A percentile compares a stretch with the other conserved stretches of the same genome.
These are phyloP conservation scores for Eira barbara DNA, from an alignment of 2,113 vertebrate genomes.

Conservation along the genomic window DNA sequence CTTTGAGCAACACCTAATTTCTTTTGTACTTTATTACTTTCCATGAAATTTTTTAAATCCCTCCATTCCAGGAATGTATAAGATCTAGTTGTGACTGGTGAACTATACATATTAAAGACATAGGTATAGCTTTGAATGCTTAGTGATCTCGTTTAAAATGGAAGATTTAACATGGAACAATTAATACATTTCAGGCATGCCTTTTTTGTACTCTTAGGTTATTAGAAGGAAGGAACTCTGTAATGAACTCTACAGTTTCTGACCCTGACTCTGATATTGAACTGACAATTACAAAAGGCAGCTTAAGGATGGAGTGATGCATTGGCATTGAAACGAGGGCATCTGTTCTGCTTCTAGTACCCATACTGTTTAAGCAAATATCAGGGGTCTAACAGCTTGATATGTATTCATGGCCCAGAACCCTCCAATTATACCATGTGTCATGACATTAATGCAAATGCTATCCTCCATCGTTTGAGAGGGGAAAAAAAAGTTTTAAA, in stretches of 20 bases:
- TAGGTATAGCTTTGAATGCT: not conserved
- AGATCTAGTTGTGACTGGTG: not conserved
- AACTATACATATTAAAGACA: not conserved
- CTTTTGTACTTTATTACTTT: not conserved
- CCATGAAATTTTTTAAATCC: not conserved
- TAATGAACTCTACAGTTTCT: slow-evolving; percentile 7
- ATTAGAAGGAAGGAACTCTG: not conserved
- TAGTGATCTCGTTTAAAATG: not conserved
- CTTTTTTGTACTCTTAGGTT: not conserved
- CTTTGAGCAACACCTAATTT: not conserved
- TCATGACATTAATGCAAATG: not conserved
- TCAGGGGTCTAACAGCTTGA: slow-evolving; percentile 48
- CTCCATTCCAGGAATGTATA: not conserved
- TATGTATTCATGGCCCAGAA: slow-evolving; percentile 3
- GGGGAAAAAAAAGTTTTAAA: rapidly evolving
- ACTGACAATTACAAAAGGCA: slow-evolving; percentile 55
- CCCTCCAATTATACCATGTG: not conserved
- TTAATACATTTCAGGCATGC: not conserved
- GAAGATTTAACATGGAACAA: not conserved
- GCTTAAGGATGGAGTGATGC: slow-evolving; percentile 29
- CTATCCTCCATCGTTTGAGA: not conserved
- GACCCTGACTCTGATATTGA: slow-evolving; percentile 50
- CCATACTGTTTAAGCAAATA: not conserved
- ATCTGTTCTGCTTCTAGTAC: not conserved
- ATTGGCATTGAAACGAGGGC: slow-evolving; percentile 15